phyloP scores from a whole-genome alignment of 2,888 invertebrate species.

The Rapana venosa region DNA sequence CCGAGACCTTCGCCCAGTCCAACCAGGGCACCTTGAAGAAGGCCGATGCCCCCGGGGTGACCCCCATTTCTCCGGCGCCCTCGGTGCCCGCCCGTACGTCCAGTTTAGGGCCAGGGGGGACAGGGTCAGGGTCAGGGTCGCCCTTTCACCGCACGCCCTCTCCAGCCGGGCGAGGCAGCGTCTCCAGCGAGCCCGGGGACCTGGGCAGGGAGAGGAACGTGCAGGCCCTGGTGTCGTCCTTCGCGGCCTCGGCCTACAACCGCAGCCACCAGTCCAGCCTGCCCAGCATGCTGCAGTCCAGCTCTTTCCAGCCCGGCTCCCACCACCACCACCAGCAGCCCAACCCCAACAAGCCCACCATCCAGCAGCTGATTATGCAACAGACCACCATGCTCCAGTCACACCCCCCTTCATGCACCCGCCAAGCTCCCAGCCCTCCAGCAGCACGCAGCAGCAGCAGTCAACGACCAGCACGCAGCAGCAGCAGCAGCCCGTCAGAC shows the following conservation, averaged over 20 bases:
- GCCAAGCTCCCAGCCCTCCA: not conserved
- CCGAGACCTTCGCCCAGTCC: conserved; percentile 88
- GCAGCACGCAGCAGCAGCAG: not conserved
- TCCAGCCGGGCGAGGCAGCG: conserved; percentile 43
- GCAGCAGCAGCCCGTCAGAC: not conserved
- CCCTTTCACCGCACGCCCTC: conserved; percentile 25
- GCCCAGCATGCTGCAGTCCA: conserved; percentile 41
- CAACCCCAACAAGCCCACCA: not conserved
- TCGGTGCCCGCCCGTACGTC: conserved; percentile 13
- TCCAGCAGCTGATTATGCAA: not conserved
- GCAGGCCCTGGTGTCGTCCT: conserved; percentile 46
- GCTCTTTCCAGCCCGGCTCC: not conserved
- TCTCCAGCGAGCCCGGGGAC: conserved; percentile 50
- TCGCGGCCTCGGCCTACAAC: conserved; percentile 47
- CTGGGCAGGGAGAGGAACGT: conserved; percentile 10
- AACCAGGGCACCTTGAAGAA: conserved; percentile 89
- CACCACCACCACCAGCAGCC: not conserved
- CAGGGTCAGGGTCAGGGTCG: not conserved
- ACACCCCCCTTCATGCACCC: not conserved
- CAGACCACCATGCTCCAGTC: not conserved
- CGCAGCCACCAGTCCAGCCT: conserved; percentile 46
- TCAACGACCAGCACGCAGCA: not conserved
- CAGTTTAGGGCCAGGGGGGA: not conserved
- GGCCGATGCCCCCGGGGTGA: conserved; percentile 67
- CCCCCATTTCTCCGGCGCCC: conserved; percentile 42